phyloP scores from a whole-genome alignment of 2,888 invertebrate species.

The Cremastinae sp. region DNA sequence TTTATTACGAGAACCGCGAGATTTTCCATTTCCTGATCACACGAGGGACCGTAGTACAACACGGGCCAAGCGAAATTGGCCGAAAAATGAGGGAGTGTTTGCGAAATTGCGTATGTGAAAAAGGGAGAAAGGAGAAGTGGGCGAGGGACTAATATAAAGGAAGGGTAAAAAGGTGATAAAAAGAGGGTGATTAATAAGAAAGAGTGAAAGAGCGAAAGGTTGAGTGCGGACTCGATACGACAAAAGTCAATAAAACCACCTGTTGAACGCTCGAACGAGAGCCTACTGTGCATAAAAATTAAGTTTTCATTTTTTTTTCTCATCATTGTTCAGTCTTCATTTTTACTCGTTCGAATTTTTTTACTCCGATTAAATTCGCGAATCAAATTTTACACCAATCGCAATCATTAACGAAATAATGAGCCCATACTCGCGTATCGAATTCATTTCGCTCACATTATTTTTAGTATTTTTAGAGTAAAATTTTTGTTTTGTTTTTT shows the following conservation, averaged over 20 bases:
- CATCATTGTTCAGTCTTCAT: too few relatives aligned
- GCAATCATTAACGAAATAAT: too few relatives aligned
- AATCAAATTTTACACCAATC: too few relatives aligned
- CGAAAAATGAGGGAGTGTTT: conserved; percentile 25
- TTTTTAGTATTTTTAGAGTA: too few relatives aligned
- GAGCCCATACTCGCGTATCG: too few relatives aligned
- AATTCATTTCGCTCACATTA: too few relatives aligned
- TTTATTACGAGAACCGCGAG: too few relatives aligned
- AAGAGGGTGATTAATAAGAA: not conserved
- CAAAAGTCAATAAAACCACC: conserved; percentile 43
- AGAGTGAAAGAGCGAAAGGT: conserved; percentile 24
- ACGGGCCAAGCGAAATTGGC: conserved; percentile 19
- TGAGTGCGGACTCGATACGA: conserved; percentile 41
- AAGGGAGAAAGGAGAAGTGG: not conserved
- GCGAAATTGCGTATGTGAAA: conserved; percentile 15
- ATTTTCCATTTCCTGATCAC: too few relatives aligned
- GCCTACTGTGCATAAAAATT: not conserved
- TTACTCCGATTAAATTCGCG: too few relatives aligned
- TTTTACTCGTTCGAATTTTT: too few relatives aligned
- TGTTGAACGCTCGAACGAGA: conserved; percentile 45
- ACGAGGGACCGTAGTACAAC: not conserved
- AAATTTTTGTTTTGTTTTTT: too few relatives aligned
- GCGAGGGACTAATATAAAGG: not conserved
- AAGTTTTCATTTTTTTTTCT: not conserved
- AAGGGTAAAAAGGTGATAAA: conserved; percentile 1